A percentile compares a stretch with the other conserved stretches of the same genome.
Conservation (phyloP, 2,797 vertebrate genomes). For the Oreochromis grahami region DNA sequence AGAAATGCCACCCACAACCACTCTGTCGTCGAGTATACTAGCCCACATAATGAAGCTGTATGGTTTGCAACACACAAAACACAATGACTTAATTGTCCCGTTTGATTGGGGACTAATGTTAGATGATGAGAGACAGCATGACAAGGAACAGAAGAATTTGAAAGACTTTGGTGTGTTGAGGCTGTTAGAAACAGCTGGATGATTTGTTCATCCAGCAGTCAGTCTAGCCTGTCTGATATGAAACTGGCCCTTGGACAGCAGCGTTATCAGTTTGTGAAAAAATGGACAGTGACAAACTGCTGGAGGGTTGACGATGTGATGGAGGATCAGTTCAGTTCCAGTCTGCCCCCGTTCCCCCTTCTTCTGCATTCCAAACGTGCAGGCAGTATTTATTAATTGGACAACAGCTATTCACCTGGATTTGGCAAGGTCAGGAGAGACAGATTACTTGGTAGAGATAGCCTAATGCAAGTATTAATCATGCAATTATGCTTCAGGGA, state of each 20-base stretch:
- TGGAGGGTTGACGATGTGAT: neutral
- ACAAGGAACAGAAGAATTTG: conserved; percentile 10
- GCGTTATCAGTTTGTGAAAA: neutral
- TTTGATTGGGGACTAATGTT: conserved; percentile 22
- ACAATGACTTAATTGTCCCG: conserved; percentile 41
- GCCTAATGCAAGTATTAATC: neutral
- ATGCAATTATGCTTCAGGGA: neutral
- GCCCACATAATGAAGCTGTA: conserved; percentile 24
- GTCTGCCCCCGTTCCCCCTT: neutral
- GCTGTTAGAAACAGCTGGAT: neutral
- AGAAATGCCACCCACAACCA: conserved; percentile 48
- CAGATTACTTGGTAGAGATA: neutral
- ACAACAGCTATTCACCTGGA: neutral
- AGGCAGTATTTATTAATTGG: neutral
- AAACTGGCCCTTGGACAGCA: neutral
- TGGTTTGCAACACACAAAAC: neutral
- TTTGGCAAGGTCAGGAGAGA: neutral
- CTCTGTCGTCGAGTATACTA: conserved; percentile 14
- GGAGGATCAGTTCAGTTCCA: neutral
- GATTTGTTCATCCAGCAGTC: conserved; percentile 1
- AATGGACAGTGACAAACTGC: neutral
- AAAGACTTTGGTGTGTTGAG: neutral
- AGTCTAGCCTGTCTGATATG: neutral
- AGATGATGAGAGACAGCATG: conserved; percentile 13
- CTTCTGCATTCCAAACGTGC: neutral